Conservation (phyloP, 2,797 vertebrate species). For the Setipinna tenuifilis region DNA sequence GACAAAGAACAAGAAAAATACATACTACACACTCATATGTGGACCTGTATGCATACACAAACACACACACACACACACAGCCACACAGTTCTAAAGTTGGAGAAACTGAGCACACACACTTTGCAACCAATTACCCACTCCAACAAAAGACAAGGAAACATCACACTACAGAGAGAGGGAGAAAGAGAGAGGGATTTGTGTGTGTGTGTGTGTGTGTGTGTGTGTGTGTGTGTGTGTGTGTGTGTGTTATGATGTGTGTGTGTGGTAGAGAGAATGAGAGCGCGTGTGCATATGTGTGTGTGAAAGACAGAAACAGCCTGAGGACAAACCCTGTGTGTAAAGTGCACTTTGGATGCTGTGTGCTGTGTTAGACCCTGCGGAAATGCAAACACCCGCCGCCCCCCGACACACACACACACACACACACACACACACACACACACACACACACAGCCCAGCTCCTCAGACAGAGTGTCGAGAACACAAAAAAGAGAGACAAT, state of each 20-base stretch:
- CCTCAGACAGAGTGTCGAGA: neutral
- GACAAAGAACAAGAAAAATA: neutral
- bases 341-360: slow-evolving; percentile 14
- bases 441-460: neutral
- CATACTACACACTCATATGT: neutral
- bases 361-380: slow-evolving; percentile 3
- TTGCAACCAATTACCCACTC: neutral
- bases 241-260: too few species aligned
- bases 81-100: neutral
- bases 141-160: neutral
- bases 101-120: neutral
- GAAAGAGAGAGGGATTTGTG: neutral
- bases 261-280: neutral
- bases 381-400: neutral
- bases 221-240: neutral
- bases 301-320: neutral
- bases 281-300: too few species aligned
- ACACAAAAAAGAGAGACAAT: neutral
- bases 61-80: too few species aligned
- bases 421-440: slow-evolving; percentile 1
- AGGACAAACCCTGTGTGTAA: neutral
- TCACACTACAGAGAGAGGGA: neutral
- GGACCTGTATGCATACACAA: too few species aligned
- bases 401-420: neutral
- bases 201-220: neutral